Conservation (phyloP, 30 jellyfish, hydroid and myxozoan species). For the Cassiopea xamachana region DNA sequence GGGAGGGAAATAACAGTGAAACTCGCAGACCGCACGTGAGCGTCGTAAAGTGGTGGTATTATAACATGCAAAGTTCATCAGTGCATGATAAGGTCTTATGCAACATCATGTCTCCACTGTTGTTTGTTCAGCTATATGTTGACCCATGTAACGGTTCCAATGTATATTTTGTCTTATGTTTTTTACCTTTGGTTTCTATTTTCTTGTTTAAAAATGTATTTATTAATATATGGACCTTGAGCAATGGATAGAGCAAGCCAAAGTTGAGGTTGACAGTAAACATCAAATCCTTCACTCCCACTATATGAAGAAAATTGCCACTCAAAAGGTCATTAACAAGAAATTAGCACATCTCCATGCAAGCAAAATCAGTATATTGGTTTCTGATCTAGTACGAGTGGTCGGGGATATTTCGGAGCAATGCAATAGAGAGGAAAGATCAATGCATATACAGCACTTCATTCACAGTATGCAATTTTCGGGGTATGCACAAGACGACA, state of each 20-base stretch:
- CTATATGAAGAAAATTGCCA: conserved; percentile 17
- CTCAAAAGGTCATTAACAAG: conserved; percentile 9
- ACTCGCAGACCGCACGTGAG: too few species aligned
- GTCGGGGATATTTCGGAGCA: conserved; percentile 8
- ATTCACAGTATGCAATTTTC: conserved; percentile 15
- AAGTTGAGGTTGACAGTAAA: background rate
- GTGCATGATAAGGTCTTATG: too few species aligned
- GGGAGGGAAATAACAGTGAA: too few species aligned
- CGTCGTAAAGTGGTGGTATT: too few species aligned
- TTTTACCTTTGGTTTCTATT: too few species aligned
- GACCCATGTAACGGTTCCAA: too few species aligned
- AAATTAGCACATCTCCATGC: conserved; percentile 13
- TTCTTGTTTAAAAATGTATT: too few species aligned
- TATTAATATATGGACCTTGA: background rate
- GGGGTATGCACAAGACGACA: conserved; percentile 14
- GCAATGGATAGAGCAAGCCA: background rate
- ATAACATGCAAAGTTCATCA: too few species aligned
- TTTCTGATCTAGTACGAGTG: conserved; percentile 28
- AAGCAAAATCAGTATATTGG: conserved; percentile 17
- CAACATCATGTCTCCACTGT: too few species aligned
- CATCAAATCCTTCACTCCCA: conserved; percentile 28
- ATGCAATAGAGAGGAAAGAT: conserved; percentile 3
- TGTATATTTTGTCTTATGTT: too few species aligned
- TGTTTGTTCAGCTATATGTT: too few species aligned
- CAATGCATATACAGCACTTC: conserved; percentile 38